phyloP scores from a whole-genome alignment of 2,888 invertebrate genomes.

The Tenodera sinensis region DNA sequence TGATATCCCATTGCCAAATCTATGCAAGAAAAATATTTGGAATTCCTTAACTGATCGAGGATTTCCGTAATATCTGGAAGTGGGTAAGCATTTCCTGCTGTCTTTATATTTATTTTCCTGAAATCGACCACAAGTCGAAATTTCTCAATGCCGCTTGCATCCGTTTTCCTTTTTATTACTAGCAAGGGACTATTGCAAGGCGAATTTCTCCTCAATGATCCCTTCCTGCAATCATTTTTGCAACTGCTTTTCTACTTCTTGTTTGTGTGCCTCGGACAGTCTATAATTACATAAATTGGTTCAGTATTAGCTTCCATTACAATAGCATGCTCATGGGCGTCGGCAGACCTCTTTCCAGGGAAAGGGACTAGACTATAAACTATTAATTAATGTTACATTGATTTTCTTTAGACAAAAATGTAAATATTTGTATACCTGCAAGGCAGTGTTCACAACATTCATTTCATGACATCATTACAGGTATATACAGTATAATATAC shows the following conservation, averaged over 20 bases:
- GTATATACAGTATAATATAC: too few relatives aligned
- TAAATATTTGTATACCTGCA: too few relatives aligned
- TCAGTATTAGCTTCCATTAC: not conserved
- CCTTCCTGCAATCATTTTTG: not conserved
- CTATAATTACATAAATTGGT: not conserved
- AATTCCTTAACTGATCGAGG: too few relatives aligned
- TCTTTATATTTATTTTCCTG: not conserved
- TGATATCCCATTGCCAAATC: not conserved
- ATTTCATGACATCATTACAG: too few relatives aligned
- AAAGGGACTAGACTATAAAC: not conserved
- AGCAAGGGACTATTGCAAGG: not conserved
- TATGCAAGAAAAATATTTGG: too few relatives aligned
- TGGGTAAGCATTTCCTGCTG: too few relatives aligned
- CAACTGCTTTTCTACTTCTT: not conserved
- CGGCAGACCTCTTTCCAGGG: not conserved
- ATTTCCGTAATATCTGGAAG: too few relatives aligned
- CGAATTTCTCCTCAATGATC: not conserved
- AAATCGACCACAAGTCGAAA: not conserved
- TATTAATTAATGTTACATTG: not conserved
- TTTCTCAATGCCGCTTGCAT: not conserved
- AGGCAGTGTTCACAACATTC: too few relatives aligned
- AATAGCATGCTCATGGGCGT: not conserved
- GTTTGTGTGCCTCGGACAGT: not conserved
- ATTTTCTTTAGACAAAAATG: too few relatives aligned
- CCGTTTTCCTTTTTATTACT: not conserved